Evolutionary conservation across 2,113 vertebrate genomes (phyloP).

Genomic region (Carassius carassius): DNA sequence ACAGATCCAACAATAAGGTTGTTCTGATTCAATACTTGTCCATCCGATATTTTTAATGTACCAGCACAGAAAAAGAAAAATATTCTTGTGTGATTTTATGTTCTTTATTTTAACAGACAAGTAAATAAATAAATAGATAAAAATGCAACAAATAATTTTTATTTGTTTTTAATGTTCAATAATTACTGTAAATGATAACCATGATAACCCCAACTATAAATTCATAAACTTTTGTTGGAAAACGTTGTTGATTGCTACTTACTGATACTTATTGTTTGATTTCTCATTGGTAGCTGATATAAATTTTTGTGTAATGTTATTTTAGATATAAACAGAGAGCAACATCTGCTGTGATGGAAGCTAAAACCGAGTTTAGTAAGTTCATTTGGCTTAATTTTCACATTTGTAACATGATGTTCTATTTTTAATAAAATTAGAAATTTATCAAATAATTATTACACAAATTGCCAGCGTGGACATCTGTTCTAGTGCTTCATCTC

Average conservation of each 20-base stretch:
- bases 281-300: not conserved
- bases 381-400: conserved; percentile 23
- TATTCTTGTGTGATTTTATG: not conserved
- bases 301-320: not conserved
- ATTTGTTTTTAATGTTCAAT: not conserved
- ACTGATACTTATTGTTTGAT: not conserved
- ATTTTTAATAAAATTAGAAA: too few species aligned
- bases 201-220: not conserved
- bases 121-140: not conserved
- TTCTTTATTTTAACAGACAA: not conserved
- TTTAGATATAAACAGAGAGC: conserved; percentile 74
- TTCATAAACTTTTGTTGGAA: not conserved
- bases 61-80: not conserved
- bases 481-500: not conserved
- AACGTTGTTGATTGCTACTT: not conserved
- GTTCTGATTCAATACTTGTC: not conserved
- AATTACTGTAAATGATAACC: not conserved
- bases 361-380: conserved; percentile 77
- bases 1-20: not conserved
- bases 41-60: not conserved
- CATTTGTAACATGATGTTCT: not conserved
- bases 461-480: not conserved
- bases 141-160: not conserved
- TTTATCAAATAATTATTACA: not conserved
- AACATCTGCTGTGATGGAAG: conserved; percentile 67